Evolutionary conservation across 2,113 vertebrate species (phyloP).

Genomic region (Candoia aspera): DNA sequence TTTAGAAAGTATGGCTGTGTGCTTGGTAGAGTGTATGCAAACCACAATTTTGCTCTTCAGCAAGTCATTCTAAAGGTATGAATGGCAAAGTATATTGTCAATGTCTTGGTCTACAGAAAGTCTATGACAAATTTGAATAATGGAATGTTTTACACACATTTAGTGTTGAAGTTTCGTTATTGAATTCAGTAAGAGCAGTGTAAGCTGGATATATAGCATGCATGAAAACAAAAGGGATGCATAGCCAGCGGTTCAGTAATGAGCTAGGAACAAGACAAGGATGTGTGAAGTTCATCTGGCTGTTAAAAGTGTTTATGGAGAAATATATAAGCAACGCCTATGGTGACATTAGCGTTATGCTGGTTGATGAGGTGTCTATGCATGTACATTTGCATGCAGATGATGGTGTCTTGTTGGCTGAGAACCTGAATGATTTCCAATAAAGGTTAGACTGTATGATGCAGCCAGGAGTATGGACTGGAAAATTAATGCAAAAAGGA

Average conservation of each 20-base stretch:
- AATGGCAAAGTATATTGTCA: not conserved
- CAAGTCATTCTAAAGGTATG: not conserved
- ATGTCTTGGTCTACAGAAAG: not conserved
- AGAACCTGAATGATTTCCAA: not conserved
- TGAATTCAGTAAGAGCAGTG: not conserved
- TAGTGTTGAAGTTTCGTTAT: too few relatives aligned
- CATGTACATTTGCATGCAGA: not conserved
- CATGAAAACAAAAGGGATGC: not conserved
- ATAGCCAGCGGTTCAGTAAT: not conserved
- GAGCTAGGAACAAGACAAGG: not conserved
- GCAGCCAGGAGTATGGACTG: not conserved
- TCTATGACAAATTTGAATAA: not conserved
- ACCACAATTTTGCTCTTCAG: too few relatives aligned
- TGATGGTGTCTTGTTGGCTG: not conserved
- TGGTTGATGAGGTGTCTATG: not conserved
- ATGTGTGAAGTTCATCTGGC: not conserved
- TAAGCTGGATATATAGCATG: not conserved
- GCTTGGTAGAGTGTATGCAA: not conserved
- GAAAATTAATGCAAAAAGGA: not conserved
- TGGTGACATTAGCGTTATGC: not conserved
- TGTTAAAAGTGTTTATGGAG: not conserved
- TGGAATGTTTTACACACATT: too few relatives aligned
- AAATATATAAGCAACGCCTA: not conserved
- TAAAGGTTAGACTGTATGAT: not conserved
- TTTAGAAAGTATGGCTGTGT: not conserved